Evolutionary conservation across 2,888 invertebrate species (phyloP), one percentile per base, ranked within the genome.

Genomic region (Acleris holmiana): DNA sequence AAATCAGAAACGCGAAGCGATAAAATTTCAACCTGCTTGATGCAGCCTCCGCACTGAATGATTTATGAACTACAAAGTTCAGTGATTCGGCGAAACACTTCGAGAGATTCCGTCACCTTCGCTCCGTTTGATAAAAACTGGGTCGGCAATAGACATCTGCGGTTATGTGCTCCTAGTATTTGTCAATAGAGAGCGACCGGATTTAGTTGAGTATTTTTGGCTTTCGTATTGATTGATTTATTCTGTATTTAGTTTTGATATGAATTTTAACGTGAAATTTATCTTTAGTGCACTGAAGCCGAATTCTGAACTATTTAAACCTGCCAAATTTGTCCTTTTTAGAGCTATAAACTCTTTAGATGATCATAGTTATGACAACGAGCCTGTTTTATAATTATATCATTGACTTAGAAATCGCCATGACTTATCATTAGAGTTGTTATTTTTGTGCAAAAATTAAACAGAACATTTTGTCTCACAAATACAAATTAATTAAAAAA

Each of bases 51-150:
- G 47, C 41, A 17, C 41, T 64, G 64, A 64, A 64, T 59, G 64
- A 59, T 64, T 64, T 58, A 64, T 64, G 58, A 64, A 41, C 29
- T 41, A 41, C 60, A 25, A 21, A 59, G 48, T 53, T 64, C 58
- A 53, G 51, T 41, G 58, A 53, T 25, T 47, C 53, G 54, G 17
- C 41, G 53, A 58, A 49, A 64, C 58, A 58, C 48, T 64, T 54
- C 47, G 46, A 6, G 29, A 35, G 56, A 50, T 55, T 56, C 57
- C 50, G 58, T 58, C 63, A 54, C 58, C 58, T 29, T 19, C 35
- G 13, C 17, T 57, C 51, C 44, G 44, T 56, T 58, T 63, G 63
- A 64, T 53, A 29, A 41, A 62, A 64, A 59, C 19, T 59, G 53
- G 64, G 64, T 54, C 64, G 19, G n/a, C 41, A n/a, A 49, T 17